A percentile compares a stretch with the other conserved stretches of the same genome.
Conservation (phyloP, 2,113 vertebrate species). For the Alosa alosa region DNA sequence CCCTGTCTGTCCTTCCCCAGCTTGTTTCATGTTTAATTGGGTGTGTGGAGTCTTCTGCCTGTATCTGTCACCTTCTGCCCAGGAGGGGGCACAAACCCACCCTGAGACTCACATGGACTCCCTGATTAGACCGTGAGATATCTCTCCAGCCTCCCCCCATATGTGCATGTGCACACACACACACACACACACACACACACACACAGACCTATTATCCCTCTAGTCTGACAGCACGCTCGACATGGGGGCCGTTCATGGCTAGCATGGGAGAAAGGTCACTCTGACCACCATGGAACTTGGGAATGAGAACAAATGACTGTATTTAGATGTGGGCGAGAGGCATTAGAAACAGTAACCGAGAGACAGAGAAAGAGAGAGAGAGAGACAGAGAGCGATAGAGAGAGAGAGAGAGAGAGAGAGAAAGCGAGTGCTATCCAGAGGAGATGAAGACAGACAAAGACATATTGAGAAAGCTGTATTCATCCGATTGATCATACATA, state of each 20-base stretch:
- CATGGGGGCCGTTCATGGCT: not conserved
- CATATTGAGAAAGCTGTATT: not conserved
- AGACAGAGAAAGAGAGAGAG: slow-evolving; percentile 33
- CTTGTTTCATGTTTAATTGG: slow-evolving; percentile 69
- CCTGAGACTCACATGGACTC: not conserved
- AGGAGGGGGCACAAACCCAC: slow-evolving; percentile 35
- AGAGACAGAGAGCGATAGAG: slow-evolving; percentile 7
- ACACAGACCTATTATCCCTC: not conserved
- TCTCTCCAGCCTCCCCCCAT: not conserved
- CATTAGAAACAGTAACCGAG: not conserved
- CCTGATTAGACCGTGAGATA: not conserved
- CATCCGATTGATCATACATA: not conserved
- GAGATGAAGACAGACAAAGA: not conserved
- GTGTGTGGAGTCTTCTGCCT: slow-evolving; percentile 63
- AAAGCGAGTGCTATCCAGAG: not conserved
- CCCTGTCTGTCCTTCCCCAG: not conserved
- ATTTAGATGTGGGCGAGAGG: not conserved
- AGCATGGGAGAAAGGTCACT: slow-evolving; percentile 6
- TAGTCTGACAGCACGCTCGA: not conserved
- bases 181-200: not conserved
- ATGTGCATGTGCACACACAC: not conserved
- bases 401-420: slow-evolving; percentile 49
- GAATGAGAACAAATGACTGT: slow-evolving; percentile 13
- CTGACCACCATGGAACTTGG: not conserved
- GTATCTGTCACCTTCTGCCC: slow-evolving; percentile 65